These are phyloP conservation scores for Gambusia affinis DNA, from an alignment of 2,113 vertebrate genomes.

Conservation along the genomic window DNA sequence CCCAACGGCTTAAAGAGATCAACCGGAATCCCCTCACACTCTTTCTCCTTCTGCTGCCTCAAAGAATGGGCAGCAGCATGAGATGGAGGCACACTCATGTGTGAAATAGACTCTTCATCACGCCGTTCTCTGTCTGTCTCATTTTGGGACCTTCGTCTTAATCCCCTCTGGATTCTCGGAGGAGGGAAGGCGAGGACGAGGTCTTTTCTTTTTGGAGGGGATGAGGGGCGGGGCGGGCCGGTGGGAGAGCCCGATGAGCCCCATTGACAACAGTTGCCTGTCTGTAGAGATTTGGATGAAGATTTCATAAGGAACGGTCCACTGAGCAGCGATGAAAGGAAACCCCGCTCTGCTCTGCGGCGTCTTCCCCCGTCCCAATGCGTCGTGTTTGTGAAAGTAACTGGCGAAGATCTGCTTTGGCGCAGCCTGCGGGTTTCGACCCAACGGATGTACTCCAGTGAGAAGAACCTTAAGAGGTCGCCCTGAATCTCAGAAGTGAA, in stretches of 20 bases:
- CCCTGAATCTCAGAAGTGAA: not conserved
- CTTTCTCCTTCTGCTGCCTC: constrained; percentile 61
- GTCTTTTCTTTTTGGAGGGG: constrained; percentile 61
- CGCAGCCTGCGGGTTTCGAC: not conserved
- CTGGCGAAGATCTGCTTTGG: not conserved
- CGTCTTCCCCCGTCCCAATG: constrained; percentile 12
- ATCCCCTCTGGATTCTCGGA: constrained; percentile 58
- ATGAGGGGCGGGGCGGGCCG: constrained; percentile 19
- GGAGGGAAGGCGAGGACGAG: constrained; percentile 42
- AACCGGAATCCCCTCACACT: constrained; percentile 56
- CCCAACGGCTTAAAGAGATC: constrained; percentile 72
- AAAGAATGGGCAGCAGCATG: constrained; percentile 60
- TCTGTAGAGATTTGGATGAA: constrained; percentile 74
- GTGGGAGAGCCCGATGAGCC: constrained; percentile 38
- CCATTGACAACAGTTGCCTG: constrained; percentile 73
- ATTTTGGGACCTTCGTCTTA: constrained; percentile 60
- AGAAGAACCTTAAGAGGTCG: too few relatives aligned
- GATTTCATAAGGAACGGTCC: constrained; percentile 76
- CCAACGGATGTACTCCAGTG: not conserved
- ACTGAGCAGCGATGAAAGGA: constrained; percentile 63
- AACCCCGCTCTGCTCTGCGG: constrained; percentile 6
- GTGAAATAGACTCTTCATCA: constrained; percentile 81
- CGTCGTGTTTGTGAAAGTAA: not conserved
- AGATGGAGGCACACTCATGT: constrained; percentile 79
- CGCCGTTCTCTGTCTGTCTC: constrained; percentile 48